Evolutionary conservation across 2,888 invertebrate genomes (phyloP).

Genomic region (Lithodes maja): DNA sequence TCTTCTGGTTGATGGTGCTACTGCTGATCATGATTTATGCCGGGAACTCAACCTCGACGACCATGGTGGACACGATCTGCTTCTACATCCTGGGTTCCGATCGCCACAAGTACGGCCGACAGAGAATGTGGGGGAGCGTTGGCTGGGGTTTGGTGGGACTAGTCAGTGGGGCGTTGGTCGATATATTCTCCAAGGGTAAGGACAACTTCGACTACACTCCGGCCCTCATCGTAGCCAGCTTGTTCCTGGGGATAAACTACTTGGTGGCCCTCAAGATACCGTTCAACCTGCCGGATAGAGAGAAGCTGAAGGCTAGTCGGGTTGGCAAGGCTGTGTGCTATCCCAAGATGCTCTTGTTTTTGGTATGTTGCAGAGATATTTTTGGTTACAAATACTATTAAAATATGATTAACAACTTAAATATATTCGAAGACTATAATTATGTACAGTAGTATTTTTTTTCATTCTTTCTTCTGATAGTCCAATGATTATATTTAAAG

Average conservation of each 20-base stretch:
- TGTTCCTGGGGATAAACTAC: conserved; percentile 34
- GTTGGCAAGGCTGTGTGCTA: conserved; percentile 32
- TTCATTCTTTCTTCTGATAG: too few species aligned
- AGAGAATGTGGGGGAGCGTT: conserved; percentile 53
- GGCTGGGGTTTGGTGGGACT: conserved; percentile 44
- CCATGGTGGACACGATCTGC: conserved; percentile 91
- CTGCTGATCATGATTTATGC: conserved; percentile 32
- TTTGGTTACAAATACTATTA: too few species aligned
- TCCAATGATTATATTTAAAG: too few species aligned
- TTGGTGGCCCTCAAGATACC: conserved; percentile 34
- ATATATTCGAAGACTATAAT: too few species aligned
- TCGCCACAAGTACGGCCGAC: conserved; percentile 47
- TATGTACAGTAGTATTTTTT: too few species aligned
- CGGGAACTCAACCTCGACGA: conserved; percentile 37
- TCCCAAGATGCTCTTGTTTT: conserved; percentile 19
- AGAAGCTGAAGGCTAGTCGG: conserved; percentile 44
- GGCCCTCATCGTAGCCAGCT: conserved; percentile 25
- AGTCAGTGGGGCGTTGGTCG: conserved; percentile 38
- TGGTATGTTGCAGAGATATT: conserved; percentile 21
- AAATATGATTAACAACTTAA: too few species aligned
- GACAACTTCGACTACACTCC: conserved; percentile 33
- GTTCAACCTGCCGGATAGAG: conserved; percentile 43
- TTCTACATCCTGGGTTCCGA: conserved; percentile 85
- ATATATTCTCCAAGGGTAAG: conserved; percentile 32
- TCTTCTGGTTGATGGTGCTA: conserved; percentile 35